A percentile compares a stretch with the other conserved stretches of the same genome.
Conservation (phyloP, 2,888 invertebrate genomes). For the Charanyca ferruginea region DNA sequence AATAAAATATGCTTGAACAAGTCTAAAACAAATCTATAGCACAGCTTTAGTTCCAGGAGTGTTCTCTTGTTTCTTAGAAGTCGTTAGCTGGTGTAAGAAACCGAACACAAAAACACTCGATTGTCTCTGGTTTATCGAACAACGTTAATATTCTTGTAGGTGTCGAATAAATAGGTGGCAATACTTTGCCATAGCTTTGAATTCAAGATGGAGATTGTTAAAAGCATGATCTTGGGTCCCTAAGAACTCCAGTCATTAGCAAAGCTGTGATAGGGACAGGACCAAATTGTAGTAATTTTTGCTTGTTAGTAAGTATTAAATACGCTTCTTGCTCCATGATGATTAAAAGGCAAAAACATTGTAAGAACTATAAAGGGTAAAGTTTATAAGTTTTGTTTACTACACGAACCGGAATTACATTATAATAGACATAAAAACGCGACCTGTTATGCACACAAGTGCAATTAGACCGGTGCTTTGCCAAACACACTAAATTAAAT, state of each 20-base stretch:
- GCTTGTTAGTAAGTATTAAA: no score
- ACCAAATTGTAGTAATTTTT: no score
- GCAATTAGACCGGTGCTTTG: slow-evolving; percentile 8
- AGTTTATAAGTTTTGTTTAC: slow-evolving; percentile 10
- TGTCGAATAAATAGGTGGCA: slow-evolving; percentile 34
- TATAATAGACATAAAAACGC: slow-evolving; percentile 24
- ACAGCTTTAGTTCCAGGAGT: slow-evolving; percentile 50
- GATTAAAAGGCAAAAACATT: not conserved
- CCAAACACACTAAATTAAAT: not conserved
- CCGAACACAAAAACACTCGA: slow-evolving; percentile 52
- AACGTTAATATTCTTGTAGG: slow-evolving; percentile 34
- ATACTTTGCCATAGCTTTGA: slow-evolving; percentile 10
- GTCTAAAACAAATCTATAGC: slow-evolving; percentile 51
- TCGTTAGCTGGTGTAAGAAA: slow-evolving; percentile 52
- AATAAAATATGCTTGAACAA: slow-evolving; percentile 12
- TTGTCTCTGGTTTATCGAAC: slow-evolving; percentile 49
- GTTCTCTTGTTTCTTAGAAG: slow-evolving; percentile 53
- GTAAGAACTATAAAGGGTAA: slow-evolving; percentile 2
- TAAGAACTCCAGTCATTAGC: no score
- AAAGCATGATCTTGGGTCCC: slow-evolving; percentile 28
- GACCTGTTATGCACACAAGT: slow-evolving; percentile 30
- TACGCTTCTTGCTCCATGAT: no score
- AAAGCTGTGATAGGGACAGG: not conserved
- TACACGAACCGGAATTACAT: slow-evolving; percentile 20
- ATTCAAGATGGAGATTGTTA: slow-evolving; percentile 26